A percentile compares a stretch with the other conserved stretches of the same genome.
Evolutionary conservation across 2,888 invertebrate species (phyloP).

Genomic region (Tricholauxania praeusta): DNA sequence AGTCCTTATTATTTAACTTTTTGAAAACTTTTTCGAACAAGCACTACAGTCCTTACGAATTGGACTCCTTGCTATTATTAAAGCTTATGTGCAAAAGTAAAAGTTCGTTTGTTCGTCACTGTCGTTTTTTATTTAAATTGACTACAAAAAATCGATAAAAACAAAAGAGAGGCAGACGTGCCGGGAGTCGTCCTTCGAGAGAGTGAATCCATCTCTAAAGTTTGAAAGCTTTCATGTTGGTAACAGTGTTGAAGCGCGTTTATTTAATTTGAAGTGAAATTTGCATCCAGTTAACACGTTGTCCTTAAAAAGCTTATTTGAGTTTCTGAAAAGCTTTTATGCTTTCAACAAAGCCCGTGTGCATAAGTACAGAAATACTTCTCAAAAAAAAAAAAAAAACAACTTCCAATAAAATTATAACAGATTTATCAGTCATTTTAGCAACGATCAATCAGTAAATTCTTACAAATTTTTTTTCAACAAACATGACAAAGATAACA

Average conservation of each 20-base stretch:
- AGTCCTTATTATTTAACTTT: constrained; percentile 13
- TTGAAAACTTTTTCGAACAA: constrained; percentile 5
- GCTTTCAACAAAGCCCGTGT: too few relatives aligned
- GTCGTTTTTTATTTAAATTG: constrained; percentile 1
- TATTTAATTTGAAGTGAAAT: neutral
- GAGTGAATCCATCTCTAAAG: neutral
- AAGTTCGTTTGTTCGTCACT: too few relatives aligned
- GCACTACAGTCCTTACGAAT: neutral
- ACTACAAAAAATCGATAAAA: constrained; percentile 26
- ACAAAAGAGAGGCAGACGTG: neutral
- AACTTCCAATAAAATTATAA: too few relatives aligned
- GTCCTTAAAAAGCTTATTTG: neutral
- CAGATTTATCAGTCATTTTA: too few relatives aligned
- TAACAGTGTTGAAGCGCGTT: neutral
- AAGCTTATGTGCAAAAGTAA: constrained; percentile 10
- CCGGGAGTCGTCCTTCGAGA: constrained; percentile 11
- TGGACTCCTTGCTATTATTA: constrained; percentile 12
- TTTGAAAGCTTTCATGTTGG: constrained; percentile 11
- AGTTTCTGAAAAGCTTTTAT: too few relatives aligned
- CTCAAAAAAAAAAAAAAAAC: too few relatives aligned
- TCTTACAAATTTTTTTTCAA: too few relatives aligned
- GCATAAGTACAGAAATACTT: too few relatives aligned
- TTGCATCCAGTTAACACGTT: neutral
- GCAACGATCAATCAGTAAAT: too few relatives aligned
- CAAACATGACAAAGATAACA: too few relatives aligned